Percentiles rank a stretch among this genome's conserved stretches.
Evolutionary conservation across 2,888 invertebrate genomes (phyloP).

Genomic region (Altica lythri): DNA sequence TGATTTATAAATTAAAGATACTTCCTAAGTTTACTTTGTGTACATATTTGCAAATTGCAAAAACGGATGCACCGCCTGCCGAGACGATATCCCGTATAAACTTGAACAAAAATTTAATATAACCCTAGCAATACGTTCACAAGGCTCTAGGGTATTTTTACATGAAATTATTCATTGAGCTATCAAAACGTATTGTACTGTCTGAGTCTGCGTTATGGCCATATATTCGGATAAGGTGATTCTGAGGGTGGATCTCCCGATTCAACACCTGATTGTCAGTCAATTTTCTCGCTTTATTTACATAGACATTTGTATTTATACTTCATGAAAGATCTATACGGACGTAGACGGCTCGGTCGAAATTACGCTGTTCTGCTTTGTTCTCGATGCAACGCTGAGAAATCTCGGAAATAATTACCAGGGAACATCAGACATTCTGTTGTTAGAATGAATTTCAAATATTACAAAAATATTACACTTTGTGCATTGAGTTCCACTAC

Average conservation of each 20-base stretch:
- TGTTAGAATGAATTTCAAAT: conserved; percentile 2
- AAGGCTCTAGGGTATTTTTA: conserved; percentile 33
- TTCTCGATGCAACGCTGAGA: conserved; percentile 12
- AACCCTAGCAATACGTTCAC: conserved; percentile 31
- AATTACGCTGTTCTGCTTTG: conserved; percentile 12
- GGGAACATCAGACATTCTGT: conserved; percentile 7
- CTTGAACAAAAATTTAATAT: conserved; percentile 27
- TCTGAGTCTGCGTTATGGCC: conserved; percentile 20
- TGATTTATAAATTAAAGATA: too few species aligned
- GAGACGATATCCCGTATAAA: conserved; percentile 8
- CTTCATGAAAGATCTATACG: conserved; percentile 3
- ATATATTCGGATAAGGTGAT: conserved; percentile 27
- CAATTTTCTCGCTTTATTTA: conserved; percentile 31
- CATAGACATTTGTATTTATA: conserved; percentile 33
- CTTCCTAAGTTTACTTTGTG: too few species aligned
- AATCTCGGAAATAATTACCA: conserved; percentile 12
- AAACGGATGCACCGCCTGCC: conserved; percentile 9
- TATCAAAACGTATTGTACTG: conserved; percentile 31
- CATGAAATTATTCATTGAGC: conserved; percentile 34
- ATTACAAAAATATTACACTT: conserved; percentile 5
- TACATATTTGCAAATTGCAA: conserved; percentile 8
- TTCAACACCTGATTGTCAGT: conserved; percentile 35
- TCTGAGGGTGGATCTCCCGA: conserved; percentile 27
- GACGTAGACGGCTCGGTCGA: conserved; percentile 6
- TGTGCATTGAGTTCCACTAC: background rate